These are phyloP conservation scores for Nomia melanderi DNA, from an alignment of 1,140 invertebrate genomes.

Conservation along the genomic window DNA sequence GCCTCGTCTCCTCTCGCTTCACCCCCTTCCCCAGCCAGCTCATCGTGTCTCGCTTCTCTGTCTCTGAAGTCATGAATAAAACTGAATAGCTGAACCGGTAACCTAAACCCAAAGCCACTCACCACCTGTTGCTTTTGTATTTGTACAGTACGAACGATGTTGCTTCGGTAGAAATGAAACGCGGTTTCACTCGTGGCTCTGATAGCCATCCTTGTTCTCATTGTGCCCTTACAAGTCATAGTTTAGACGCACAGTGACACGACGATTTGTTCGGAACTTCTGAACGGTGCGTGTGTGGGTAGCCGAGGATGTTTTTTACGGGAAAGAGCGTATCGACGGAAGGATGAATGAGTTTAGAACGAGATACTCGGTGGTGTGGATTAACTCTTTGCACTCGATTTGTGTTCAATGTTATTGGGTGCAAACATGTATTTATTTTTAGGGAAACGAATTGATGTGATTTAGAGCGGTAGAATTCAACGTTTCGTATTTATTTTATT, in stretches of 20 bases:
- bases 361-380: too few relatives aligned
- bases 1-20: background rate
- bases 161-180: slow-evolving; percentile 45
- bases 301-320: too few relatives aligned
- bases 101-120: slow-evolving; percentile 64
- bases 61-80: slow-evolving; percentile 67
- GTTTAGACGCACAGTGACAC: background rate
- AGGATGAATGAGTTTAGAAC: too few relatives aligned
- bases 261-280: background rate
- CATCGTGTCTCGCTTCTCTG: too few relatives aligned
- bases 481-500: too few relatives aligned
- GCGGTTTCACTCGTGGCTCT: slow-evolving; percentile 26
- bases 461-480: too few relatives aligned
- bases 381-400: too few relatives aligned
- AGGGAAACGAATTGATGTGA: too few relatives aligned
- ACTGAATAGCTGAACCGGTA: slow-evolving; percentile 68
- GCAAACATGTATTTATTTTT: too few relatives aligned
- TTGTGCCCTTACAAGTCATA: background rate
- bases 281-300: background rate
- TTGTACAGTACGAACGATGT: slow-evolving; percentile 51
- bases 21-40: too few relatives aligned
- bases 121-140: slow-evolving; percentile 69
- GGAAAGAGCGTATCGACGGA: too few relatives aligned
- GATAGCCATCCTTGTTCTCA: slow-evolving; percentile 22
- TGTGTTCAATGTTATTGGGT: too few relatives aligned